A percentile compares a stretch with the other conserved stretches of the same genome.
These are phyloP conservation scores for Montipora foliosa DNA, from an alignment of 64 coral and sea anemone genomes.

Conservation along the genomic window DNA sequence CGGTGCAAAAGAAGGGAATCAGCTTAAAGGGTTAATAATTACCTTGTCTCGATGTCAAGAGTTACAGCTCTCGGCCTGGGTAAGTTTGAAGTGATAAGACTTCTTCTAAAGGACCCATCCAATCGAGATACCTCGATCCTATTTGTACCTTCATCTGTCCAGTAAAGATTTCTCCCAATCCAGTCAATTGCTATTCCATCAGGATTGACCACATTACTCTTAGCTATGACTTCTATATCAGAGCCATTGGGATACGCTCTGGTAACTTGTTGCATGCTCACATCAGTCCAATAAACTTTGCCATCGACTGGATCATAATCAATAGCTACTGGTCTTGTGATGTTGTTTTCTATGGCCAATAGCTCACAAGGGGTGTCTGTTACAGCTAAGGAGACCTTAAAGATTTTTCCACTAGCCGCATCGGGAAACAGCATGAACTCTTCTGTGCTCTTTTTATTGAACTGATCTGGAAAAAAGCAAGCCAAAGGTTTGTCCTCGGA, in stretches of 20 bases:
- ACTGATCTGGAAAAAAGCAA: not conserved
- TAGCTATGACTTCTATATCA: slow-evolving; percentile 38
- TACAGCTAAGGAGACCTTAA: slow-evolving; percentile 18
- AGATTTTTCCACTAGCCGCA: not conserved
- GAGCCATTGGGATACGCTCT: slow-evolving; percentile 64
- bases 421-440: slow-evolving; percentile 56
- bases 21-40: not conserved
- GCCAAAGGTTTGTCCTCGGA: not conserved
- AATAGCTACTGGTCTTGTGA: slow-evolving; percentile 59
- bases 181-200: slow-evolving; percentile 74
- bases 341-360: not conserved
- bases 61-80: slow-evolving; percentile 71
- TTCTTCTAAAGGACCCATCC: slow-evolving; percentile 66
- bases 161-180: slow-evolving; percentile 70
- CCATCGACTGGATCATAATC: slow-evolving; percentile 68
- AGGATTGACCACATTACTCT: slow-evolving; percentile 38
- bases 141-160: slow-evolving; percentile 67
- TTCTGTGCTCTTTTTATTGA: not conserved
- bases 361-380: not conserved
- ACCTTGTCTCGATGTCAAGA: slow-evolving; percentile 70
- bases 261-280: slow-evolving; percentile 36
- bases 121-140: slow-evolving; percentile 72
- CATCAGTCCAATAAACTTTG: slow-evolving; percentile 81
- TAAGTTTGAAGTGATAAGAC: slow-evolving; percentile 32
- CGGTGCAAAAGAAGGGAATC: too few relatives aligned